A percentile compares a stretch with the other conserved stretches of the same genome.
Conservation (phyloP, 2,888 invertebrate genomes). For the Drosophila affinis region DNA sequence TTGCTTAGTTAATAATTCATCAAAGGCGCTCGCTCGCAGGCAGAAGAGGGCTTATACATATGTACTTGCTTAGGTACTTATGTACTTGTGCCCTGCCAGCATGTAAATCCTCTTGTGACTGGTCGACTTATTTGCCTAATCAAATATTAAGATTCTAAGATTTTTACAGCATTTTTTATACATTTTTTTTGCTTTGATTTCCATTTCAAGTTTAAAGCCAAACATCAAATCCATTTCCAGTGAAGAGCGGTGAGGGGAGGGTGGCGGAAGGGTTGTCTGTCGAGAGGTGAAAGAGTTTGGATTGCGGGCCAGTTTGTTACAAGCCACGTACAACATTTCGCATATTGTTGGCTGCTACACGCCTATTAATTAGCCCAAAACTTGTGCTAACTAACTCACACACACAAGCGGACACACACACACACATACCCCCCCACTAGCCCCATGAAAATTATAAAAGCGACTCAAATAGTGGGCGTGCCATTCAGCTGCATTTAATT, state of each 20-base stretch:
- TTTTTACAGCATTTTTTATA: not conserved
- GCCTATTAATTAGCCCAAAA: conserved; percentile 66
- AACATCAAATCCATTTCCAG: too few relatives aligned
- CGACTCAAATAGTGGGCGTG: conserved; percentile 48
- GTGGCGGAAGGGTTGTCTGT: not conserved
- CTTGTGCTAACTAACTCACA: conserved; percentile 30
- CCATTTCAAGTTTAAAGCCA: conserved; percentile 9
- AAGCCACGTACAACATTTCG: conserved; percentile 28
- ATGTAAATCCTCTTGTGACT: not conserved
- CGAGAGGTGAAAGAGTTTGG: not conserved
- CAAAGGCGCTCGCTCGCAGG: conserved; percentile 26
- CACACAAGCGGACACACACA: conserved; percentile 11
- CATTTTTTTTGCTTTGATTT: too few relatives aligned
- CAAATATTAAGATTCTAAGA: too few relatives aligned
- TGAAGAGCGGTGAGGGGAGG: conserved; percentile 1
- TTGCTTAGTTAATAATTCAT: conserved; percentile 24
- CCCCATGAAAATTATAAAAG: conserved; percentile 44
- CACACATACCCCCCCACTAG: not conserved
- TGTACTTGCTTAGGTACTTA: too few relatives aligned
- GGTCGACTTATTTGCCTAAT: not conserved
- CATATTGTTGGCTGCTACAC: conserved; percentile 49
- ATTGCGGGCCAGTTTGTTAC: conserved; percentile 18
- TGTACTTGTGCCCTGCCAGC: not conserved
- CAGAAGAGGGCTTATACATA: not conserved
- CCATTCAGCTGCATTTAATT: conserved; percentile 45